A percentile compares a stretch with the other conserved stretches of the same genome.
Conservation (phyloP, 1,140 invertebrate genomes). For the Piezodorus guildinii region DNA sequence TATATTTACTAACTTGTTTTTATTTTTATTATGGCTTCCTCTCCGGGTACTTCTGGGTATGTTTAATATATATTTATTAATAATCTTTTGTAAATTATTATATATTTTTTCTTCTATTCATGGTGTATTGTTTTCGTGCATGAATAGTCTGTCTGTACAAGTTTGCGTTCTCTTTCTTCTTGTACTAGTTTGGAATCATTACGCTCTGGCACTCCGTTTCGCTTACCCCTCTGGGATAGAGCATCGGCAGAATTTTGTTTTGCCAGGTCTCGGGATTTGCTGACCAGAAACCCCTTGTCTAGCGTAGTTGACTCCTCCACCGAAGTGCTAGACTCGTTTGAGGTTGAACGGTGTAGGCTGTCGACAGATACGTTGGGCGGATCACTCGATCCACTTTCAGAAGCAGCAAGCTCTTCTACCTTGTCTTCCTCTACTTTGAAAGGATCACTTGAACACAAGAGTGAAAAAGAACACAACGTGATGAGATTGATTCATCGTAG, state of each 20-base stretch:
- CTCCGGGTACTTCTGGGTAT: slow-evolving; percentile 20
- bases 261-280: slow-evolving; percentile 53
- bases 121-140: slow-evolving; percentile 12
- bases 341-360: neutral
- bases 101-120: slow-evolving; percentile 14
- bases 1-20: slow-evolving; percentile 18
- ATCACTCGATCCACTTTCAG: neutral
- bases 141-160: slow-evolving; percentile 41
- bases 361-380: neutral
- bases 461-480: neutral
- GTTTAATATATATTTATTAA: slow-evolving; percentile 7
- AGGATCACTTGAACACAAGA: neutral
- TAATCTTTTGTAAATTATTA: slow-evolving; percentile 18
- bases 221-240: slow-evolving; percentile 56
- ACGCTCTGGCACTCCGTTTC: slow-evolving; percentile 33
- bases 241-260: slow-evolving; percentile 61
- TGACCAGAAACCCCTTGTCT: slow-evolving; percentile 34
- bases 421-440: neutral
- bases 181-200: slow-evolving; percentile 38
- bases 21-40: slow-evolving; percentile 24
- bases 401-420: neutral
- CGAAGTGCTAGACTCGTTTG: slow-evolving; percentile 22
- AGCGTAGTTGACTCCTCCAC: slow-evolving; percentile 24
- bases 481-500: slow-evolving; percentile 1
- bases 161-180: slow-evolving; percentile 40